Conservation (phyloP, 2,797 vertebrate genomes). For the Sternotherus odoratus region DNA sequence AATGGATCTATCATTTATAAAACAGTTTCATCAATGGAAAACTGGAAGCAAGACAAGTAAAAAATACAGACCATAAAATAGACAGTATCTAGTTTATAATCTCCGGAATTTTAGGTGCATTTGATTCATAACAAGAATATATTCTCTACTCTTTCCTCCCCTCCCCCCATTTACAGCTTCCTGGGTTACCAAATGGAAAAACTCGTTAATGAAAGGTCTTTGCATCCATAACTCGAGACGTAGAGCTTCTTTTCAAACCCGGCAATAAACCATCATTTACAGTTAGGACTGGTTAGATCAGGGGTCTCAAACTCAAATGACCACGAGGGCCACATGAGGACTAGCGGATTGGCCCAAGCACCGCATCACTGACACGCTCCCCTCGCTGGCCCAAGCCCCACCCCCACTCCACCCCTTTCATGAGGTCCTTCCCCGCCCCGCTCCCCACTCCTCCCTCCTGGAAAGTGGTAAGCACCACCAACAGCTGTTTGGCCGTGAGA, state of each 20-base stretch:
- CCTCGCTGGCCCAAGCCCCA: too few species aligned
- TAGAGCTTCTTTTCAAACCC: neutral
- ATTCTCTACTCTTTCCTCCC: neutral
- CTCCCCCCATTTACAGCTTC: constrained; percentile 29
- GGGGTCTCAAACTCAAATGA: too few species aligned
- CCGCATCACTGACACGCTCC: too few species aligned
- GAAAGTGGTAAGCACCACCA: too few species aligned
- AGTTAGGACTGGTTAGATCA: neutral
- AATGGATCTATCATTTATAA: neutral
- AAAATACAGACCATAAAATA: constrained; percentile 12
- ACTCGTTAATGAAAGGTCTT: constrained; percentile 26
- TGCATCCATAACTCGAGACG: constrained; percentile 3
- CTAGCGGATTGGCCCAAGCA: too few species aligned
- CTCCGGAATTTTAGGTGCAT: neutral
- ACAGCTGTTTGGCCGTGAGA: too few species aligned
- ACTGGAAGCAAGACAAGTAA: neutral
- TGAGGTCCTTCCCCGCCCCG: too few species aligned
- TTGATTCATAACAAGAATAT: neutral
- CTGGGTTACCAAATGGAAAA: constrained; percentile 27
- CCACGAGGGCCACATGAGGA: too few species aligned
- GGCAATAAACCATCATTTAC: neutral
- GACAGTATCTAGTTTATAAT: neutral
- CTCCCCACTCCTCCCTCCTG: too few species aligned
- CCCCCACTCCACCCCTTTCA: too few species aligned
- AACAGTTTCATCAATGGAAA: neutral